A percentile compares a stretch with the other conserved stretches of the same genome.
phyloP scores from a whole-genome alignment of 2,113 vertebrate species.

The Hiodon tergisus region DNA sequence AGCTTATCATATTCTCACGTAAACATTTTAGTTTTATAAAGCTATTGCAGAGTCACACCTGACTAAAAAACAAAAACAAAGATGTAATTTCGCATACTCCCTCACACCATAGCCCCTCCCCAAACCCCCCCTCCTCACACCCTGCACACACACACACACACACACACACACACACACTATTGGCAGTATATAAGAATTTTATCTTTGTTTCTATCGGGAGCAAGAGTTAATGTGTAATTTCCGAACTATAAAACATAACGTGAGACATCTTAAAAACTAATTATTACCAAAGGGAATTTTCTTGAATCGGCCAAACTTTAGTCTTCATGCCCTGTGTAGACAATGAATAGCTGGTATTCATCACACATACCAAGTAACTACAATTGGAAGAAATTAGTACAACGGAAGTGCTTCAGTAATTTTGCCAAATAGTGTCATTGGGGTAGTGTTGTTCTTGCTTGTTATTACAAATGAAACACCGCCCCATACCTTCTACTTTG shows the following conservation, averaged over 20 bases:
- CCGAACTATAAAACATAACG: not conserved
- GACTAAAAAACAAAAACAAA: conserved; percentile 11
- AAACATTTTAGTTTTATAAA: conserved; percentile 20
- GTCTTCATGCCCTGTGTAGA: conserved; percentile 17
- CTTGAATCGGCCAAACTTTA: conserved; percentile 18
- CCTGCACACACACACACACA: no score
- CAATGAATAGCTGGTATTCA: conserved; percentile 56
- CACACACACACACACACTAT: not conserved
- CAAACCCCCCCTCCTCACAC: not conserved
- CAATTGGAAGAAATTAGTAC: conserved; percentile 58
- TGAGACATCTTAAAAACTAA: conserved; percentile 2
- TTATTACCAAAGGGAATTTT: not conserved
- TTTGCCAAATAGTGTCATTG: conserved; percentile 58
- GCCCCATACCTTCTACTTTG: conserved; percentile 17
- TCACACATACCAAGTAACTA: conserved; percentile 67
- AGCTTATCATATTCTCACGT: conserved; percentile 19
- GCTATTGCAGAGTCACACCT: conserved; percentile 20
- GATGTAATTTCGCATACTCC: not conserved
- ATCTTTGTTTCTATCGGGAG: conserved; percentile 1
- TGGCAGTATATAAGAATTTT: not conserved
- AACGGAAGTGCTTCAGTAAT: conserved; percentile 52
- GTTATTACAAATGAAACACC: conserved; percentile 15
- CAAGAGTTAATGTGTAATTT: not conserved
- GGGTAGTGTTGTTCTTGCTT: conserved; percentile 4
- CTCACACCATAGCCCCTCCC: not conserved